These are phyloP conservation scores for Eumacrocentrus americanus DNA, from an alignment of 2,888 invertebrate genomes.

Conservation along the genomic window DNA sequence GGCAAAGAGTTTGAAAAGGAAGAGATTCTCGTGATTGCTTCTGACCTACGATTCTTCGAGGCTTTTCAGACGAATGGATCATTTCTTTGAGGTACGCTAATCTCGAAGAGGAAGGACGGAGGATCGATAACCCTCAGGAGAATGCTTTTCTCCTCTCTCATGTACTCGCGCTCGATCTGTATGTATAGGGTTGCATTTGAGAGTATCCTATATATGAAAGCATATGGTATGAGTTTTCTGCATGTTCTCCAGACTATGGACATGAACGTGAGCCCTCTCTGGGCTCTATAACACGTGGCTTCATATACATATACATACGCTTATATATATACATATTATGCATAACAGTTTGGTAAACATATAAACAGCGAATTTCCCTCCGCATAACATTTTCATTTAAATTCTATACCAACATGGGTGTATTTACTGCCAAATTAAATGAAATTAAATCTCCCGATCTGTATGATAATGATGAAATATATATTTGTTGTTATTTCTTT, in stretches of 20 bases:
- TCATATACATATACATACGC: not conserved
- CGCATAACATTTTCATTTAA: constrained; percentile 5
- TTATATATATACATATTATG: not conserved
- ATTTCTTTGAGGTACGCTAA: constrained; percentile 24
- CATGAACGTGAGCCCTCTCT: too few relatives aligned
- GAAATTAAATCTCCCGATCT: not conserved
- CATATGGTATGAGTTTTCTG: constrained; percentile 3
- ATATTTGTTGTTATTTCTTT: too few relatives aligned
- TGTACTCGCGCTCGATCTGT: not conserved
- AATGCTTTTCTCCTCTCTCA: not conserved
- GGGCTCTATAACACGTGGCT: not conserved
- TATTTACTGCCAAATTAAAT: not conserved
- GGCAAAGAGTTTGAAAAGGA: constrained; percentile 6
- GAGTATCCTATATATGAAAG: not conserved
- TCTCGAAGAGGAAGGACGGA: constrained; percentile 9
- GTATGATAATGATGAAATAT: not conserved
- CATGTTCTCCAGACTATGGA: constrained; percentile 10
- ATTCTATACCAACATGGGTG: not conserved
- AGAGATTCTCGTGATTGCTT: constrained; percentile 20
- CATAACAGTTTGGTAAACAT: constrained; percentile 4
- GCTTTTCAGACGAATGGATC: constrained; percentile 19
- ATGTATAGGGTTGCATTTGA: constrained; percentile 1
- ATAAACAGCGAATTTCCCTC: not conserved
- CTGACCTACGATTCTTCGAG: constrained; percentile 12
- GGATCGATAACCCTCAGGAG: constrained; percentile 9